Evolutionary conservation across 2,797 vertebrate species (phyloP).

Genomic region (Microtus agrestis): DNA sequence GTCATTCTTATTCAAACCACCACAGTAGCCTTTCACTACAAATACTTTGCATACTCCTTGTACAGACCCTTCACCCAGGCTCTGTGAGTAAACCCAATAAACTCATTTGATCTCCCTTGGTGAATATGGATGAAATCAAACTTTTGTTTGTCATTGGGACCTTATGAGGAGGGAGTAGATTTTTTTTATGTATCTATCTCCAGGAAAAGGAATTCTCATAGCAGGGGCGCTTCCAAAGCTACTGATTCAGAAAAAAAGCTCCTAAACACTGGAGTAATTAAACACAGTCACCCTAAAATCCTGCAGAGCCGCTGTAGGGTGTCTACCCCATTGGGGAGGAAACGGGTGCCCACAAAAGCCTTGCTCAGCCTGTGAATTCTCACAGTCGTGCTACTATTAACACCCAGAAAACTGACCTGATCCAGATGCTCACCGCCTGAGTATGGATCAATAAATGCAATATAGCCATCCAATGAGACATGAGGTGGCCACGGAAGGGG

Average conservation of each 20-base stretch:
- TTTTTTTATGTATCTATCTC: not conserved
- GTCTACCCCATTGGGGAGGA: not conserved
- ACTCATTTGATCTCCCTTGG: not conserved
- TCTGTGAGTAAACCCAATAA: not conserved
- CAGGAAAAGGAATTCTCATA: not conserved
- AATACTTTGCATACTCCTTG: not conserved
- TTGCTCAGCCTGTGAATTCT: not conserved
- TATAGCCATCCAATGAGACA: not conserved
- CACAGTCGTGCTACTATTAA: not conserved
- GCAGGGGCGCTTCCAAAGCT: not conserved
- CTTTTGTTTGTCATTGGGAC: not conserved
- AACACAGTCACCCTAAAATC: not conserved
- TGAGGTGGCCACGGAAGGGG: not conserved
- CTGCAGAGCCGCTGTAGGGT: not conserved
- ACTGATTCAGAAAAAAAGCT: not conserved
- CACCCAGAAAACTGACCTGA: not conserved
- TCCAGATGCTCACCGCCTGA: not conserved
- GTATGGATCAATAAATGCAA: not conserved
- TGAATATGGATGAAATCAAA: not conserved
- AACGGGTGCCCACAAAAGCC: not conserved
- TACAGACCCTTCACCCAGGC: not conserved
- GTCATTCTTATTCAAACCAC: not conserved
- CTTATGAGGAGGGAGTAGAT: not conserved
- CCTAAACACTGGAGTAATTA: not conserved
- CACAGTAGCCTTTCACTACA: not conserved